A percentile compares a stretch with the other conserved stretches of the same genome.
Conservation (phyloP, 2,888 invertebrate genomes). For the Heliconius hortense region DNA sequence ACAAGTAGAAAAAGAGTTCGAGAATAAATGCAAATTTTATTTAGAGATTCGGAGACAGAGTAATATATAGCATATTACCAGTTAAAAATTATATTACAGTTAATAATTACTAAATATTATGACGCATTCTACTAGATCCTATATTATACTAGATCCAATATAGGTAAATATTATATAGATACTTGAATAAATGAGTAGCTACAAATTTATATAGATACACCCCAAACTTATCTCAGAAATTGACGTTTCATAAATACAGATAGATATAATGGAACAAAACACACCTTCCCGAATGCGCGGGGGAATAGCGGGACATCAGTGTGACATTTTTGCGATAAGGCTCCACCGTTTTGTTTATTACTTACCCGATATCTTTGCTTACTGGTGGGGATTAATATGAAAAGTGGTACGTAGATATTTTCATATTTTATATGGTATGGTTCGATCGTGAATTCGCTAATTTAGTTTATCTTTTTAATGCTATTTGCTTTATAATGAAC, state of each 20-base stretch:
- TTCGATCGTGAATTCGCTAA: background rate
- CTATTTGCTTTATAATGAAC: background rate
- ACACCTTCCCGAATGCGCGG: constrained; percentile 53
- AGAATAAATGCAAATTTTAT: too few relatives aligned
- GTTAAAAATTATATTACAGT: too few relatives aligned
- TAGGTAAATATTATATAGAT: background rate
- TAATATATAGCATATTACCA: too few relatives aligned
- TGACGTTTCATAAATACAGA: constrained; percentile 29
- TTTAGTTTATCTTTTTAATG: background rate
- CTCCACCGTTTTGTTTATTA: constrained; percentile 64
- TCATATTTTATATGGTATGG: background rate
- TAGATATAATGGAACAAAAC: constrained; percentile 45
- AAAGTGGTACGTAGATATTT: background rate
- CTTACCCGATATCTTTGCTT: constrained; percentile 60
- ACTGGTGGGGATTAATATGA: constrained; percentile 28
- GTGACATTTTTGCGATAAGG: constrained; percentile 70
- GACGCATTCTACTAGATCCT: too few relatives aligned
- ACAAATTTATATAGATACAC: constrained; percentile 14
- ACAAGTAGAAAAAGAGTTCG: too few relatives aligned
- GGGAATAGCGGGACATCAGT: constrained; percentile 65
- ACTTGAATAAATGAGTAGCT: constrained; percentile 22
- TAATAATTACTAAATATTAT: too few relatives aligned
- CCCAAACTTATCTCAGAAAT: constrained; percentile 30
- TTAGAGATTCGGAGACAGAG: too few relatives aligned
- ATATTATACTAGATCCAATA: too few relatives aligned